These are phyloP conservation scores for Acleris emargana DNA, from an alignment of 2,888 invertebrate species.

Conservation along the genomic window DNA sequence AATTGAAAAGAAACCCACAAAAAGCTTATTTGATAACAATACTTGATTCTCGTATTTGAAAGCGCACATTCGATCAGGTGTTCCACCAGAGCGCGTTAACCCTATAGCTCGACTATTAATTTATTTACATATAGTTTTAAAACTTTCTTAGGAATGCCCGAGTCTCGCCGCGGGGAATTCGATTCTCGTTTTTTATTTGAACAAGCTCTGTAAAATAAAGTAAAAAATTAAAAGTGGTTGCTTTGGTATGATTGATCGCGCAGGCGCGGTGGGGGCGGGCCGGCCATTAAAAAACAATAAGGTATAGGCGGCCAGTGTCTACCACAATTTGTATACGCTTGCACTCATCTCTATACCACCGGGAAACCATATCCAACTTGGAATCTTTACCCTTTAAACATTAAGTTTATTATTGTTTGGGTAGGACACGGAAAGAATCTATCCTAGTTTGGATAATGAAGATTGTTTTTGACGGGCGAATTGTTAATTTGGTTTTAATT, in stretches of 20 bases:
- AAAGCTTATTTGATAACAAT: no score
- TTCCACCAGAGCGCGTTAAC: constrained; percentile 51
- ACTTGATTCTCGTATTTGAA: not conserved
- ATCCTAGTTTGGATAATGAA: constrained; percentile 50
- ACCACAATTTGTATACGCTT: constrained; percentile 70
- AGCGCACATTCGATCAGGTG: constrained; percentile 21
- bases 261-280: constrained; percentile 67
- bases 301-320: constrained; percentile 69
- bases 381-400: constrained; percentile 27
- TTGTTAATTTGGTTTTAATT: constrained; percentile 73
- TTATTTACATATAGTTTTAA: constrained; percentile 76
- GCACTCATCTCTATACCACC: constrained; percentile 66
- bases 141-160: constrained; percentile 67
- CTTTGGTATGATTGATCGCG: constrained; percentile 69
- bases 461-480: constrained; percentile 60
- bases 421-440: constrained; percentile 26
- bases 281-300: constrained; percentile 82
- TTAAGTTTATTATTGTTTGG: constrained; percentile 9
- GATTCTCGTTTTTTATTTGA: constrained; percentile 59
- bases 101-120: constrained; percentile 54
- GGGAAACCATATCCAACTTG: constrained; percentile 34
- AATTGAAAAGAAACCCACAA: no score
- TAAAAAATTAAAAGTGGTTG: constrained; percentile 53
- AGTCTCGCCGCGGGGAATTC: constrained; percentile 73
- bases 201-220: constrained; percentile 52